phyloP scores from a whole-genome alignment of 64 coral and sea anemone genomes.

The Dendrophyllia cribrosa region DNA sequence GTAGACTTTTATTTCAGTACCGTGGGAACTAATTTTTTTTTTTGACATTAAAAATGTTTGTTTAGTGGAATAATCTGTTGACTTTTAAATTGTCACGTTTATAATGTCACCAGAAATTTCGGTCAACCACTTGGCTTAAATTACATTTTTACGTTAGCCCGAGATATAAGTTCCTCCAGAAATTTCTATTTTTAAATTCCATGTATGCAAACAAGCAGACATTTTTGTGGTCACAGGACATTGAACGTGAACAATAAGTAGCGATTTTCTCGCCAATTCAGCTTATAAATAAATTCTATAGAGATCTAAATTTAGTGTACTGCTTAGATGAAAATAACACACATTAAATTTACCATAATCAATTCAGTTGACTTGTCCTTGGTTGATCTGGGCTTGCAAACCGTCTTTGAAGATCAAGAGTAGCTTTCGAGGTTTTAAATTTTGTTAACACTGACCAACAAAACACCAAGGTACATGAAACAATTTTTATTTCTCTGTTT shows the following conservation, averaged over 20 bases:
- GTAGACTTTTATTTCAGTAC: background rate
- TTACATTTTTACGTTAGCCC: conserved; percentile 5
- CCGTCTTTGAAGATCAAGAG: background rate
- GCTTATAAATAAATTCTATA: conserved; percentile 5
- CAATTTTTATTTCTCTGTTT: no score
- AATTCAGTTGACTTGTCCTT: background rate
- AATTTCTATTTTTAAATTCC: conserved; percentile 18
- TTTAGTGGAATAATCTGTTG: background rate
- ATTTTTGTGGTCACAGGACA: conserved; percentile 19
- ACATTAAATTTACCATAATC: background rate
- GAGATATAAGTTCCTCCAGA: background rate
- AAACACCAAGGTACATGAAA: background rate
- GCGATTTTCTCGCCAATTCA: conserved; percentile 27
- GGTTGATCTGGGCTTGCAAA: background rate
- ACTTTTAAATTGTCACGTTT: conserved; percentile 32
- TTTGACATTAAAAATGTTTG: background rate
- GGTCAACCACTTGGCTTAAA: background rate
- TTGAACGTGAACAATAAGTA: conserved; percentile 29
- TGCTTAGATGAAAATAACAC: conserved; percentile 6
- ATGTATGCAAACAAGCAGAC: background rate
- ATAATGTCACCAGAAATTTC: background rate
- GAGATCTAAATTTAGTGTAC: conserved; percentile 34
- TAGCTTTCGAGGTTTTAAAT: background rate
- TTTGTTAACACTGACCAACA: background rate
- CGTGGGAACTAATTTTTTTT: conserved; percentile 12